Conservation (phyloP, 64 coral and sea anemone genomes). For the Montipora capricornis region DNA sequence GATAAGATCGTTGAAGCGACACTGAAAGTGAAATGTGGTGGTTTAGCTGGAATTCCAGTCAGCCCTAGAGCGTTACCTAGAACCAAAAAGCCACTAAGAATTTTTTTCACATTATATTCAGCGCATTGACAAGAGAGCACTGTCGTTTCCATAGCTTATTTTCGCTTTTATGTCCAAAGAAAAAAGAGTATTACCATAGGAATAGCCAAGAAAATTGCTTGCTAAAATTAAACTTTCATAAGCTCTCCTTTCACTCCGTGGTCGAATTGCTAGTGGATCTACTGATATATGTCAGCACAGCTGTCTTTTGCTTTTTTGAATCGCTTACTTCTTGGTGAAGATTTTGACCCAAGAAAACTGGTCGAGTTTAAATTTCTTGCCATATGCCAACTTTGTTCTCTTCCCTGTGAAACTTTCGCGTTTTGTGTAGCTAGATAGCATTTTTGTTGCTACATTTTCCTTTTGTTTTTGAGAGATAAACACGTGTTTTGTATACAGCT, state of each 20-base stretch:
- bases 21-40: conserved; percentile 32
- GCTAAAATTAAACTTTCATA: conserved; percentile 65
- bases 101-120: background rate
- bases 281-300: conserved; percentile 50
- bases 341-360: background rate
- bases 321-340: background rate
- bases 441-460: conserved; percentile 50
- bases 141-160: conserved; percentile 44
- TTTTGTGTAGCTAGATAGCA: background rate
- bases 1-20: conserved; percentile 42
- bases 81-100: conserved; percentile 1
- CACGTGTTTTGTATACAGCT: conserved; percentile 47
- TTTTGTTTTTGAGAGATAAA: background rate
- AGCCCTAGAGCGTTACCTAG: conserved; percentile 28
- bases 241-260: conserved; percentile 42
- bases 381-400: background rate
- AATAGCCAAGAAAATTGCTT: conserved; percentile 42
- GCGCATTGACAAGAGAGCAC: background rate
- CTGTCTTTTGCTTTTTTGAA: conserved; percentile 38
- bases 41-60: conserved; percentile 29
- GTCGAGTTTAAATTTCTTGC: background rate
- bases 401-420: background rate
- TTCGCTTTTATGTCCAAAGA: background rate
- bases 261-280: conserved; percentile 49
- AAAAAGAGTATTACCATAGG: conserved; percentile 8